Percentiles rank a stretch among this genome's conserved stretches.
These are phyloP conservation scores for Eumeta japonica DNA, from an alignment of 1,140 invertebrate genomes.

Conservation along the genomic window DNA sequence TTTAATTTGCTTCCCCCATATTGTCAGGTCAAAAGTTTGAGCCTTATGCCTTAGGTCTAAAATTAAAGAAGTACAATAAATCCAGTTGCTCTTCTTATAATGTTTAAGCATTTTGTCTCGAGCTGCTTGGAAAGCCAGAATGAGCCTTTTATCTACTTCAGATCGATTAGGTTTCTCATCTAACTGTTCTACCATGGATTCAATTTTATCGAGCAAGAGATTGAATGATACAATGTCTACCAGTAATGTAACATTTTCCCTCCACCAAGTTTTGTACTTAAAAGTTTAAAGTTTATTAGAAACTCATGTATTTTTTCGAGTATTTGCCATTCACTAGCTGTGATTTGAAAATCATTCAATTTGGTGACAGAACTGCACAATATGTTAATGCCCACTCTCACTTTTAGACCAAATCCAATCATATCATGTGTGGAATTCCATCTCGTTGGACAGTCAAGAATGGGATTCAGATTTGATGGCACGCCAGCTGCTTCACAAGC, in stretches of 20 bases:
- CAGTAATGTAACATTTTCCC: slow-evolving; percentile 28
- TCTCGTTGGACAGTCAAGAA: slow-evolving; percentile 23
- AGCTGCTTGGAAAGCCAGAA: slow-evolving; percentile 27
- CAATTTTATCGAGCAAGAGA: slow-evolving; percentile 33
- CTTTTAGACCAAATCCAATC: slow-evolving; percentile 15
- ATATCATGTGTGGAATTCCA: slow-evolving; percentile 32
- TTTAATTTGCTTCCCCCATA: slow-evolving; percentile 30
- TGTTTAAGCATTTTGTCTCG: slow-evolving; percentile 33
- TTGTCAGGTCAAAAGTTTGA: slow-evolving; percentile 32
- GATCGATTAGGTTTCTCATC: slow-evolving; percentile 23
- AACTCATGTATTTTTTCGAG: slow-evolving; percentile 24
- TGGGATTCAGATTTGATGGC: slow-evolving; percentile 28
- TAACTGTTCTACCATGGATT: slow-evolving; percentile 21
- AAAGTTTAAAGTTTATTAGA: slow-evolving; percentile 28
- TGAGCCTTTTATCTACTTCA: slow-evolving; percentile 26
- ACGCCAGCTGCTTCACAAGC: slow-evolving; percentile 23
- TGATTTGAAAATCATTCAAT: slow-evolving; percentile 23
- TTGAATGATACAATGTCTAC: slow-evolving; percentile 30
- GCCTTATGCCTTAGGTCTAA: slow-evolving; percentile 34
- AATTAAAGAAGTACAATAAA: slow-evolving; percentile 33
- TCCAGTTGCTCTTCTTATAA: slow-evolving; percentile 34
- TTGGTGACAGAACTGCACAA: slow-evolving; percentile 21
- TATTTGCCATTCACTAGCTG: slow-evolving; percentile 21
- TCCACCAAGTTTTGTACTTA: slow-evolving; percentile 23
- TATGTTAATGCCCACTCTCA: slow-evolving; percentile 22